A percentile compares a stretch with the other conserved stretches of the same genome.
phyloP scores from a whole-genome alignment of 1,140 invertebrate species.

The Neomicropteryx cornuta region DNA sequence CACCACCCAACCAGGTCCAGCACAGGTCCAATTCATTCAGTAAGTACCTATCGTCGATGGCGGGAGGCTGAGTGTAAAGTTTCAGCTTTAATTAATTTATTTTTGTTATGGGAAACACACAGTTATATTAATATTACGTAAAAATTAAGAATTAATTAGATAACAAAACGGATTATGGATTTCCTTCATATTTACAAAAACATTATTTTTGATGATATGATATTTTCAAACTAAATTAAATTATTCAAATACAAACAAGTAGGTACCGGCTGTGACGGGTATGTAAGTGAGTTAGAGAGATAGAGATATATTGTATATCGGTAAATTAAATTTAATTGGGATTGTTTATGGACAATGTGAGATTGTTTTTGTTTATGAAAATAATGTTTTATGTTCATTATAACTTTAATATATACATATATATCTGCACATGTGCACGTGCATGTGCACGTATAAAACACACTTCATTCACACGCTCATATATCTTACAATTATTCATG shows the following conservation, averaged over 20 bases:
- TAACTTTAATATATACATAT: neutral
- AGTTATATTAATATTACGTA: neutral
- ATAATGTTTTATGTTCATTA: no score
- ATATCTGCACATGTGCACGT: neutral
- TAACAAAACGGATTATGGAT: neutral
- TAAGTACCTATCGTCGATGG: constrained; percentile 29
- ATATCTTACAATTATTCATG: no score
- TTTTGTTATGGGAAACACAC: constrained; percentile 2
- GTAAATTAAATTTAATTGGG: no score
- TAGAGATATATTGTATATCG: no score
- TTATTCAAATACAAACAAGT: no score
- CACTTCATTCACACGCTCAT: no score
- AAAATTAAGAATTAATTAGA: neutral
- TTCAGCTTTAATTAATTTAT: constrained; percentile 4
- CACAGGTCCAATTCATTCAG: constrained; percentile 53
- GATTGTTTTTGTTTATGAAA: no score
- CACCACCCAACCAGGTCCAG: constrained; percentile 35
- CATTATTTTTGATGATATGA: constrained; percentile 1
- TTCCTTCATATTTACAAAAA: neutral
- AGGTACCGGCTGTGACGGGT: no score
- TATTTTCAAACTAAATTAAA: constrained; percentile 3
- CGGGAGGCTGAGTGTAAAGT: neutral
- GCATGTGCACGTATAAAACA: neutral
- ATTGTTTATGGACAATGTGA: no score
- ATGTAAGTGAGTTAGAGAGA: no score